These are phyloP conservation scores for Etheostoma perlongum DNA, from an alignment of 2,797 vertebrate genomes.

Conservation along the genomic window DNA sequence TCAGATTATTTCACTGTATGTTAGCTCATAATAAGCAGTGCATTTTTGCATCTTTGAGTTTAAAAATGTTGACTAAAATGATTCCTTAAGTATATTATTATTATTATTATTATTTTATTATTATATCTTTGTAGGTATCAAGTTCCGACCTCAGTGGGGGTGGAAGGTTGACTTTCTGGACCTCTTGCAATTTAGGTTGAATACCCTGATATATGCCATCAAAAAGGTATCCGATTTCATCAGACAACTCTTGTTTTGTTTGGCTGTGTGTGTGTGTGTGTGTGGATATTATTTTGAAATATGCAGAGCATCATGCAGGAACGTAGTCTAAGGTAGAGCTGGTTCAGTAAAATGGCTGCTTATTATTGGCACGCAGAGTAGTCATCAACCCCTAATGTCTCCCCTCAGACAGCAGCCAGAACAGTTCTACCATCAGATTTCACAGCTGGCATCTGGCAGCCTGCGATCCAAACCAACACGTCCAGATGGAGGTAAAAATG, in stretches of 20 bases:
- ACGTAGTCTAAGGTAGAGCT: background rate
- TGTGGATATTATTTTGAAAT: background rate
- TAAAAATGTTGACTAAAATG: too few relatives aligned
- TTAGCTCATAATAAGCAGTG: too few relatives aligned
- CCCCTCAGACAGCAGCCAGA: background rate
- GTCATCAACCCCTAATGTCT: slow-evolving; percentile 12
- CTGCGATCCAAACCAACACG: slow-evolving; percentile 12
- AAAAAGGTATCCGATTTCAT: background rate
- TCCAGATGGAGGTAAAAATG: background rate
- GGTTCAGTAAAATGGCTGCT: background rate
- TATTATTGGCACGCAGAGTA: background rate
- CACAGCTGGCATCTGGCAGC: slow-evolving; percentile 21
- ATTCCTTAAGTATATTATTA: too few relatives aligned
- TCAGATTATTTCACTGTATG: too few relatives aligned
- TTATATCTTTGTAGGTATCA: too few relatives aligned
- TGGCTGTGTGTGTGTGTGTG: background rate
- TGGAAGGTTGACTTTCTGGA: too few relatives aligned
- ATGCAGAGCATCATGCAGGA: background rate
- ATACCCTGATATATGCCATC: too few relatives aligned
- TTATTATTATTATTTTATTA: too few relatives aligned
- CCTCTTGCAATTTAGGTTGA: too few relatives aligned
- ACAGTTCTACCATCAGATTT: background rate
- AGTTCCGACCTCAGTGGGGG: too few relatives aligned
- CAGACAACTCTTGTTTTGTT: too few relatives aligned
- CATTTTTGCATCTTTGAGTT: too few relatives aligned